A percentile compares a stretch with the other conserved stretches of the same genome.
These are phyloP conservation scores for Ictidomys tridecemlineatus DNA, from an alignment of 2,113 vertebrate species.

Conservation along the genomic window DNA sequence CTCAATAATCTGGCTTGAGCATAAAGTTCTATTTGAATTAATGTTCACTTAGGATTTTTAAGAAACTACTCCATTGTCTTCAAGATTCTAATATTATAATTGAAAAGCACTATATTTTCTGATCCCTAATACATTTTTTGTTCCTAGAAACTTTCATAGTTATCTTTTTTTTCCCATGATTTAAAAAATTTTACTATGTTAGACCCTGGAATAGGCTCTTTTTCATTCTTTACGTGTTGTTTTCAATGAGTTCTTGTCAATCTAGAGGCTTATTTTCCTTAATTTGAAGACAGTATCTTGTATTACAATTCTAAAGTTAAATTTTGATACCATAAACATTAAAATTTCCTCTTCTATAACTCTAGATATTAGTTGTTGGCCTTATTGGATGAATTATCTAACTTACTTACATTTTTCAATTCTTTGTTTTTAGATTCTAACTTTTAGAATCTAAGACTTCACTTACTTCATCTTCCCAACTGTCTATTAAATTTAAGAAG, in stretches of 20 bases:
- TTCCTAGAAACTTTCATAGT: not conserved
- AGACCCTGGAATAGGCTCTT: not conserved
- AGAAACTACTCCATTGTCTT: not conserved
- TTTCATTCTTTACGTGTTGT: not conserved
- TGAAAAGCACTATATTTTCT: not conserved
- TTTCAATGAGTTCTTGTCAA: not conserved
- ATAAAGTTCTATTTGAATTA: conserved; percentile 55
- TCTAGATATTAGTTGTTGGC: not conserved
- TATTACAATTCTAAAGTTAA: conserved; percentile 23
- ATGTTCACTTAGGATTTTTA: conserved; percentile 41
- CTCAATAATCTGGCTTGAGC: conserved; percentile 15
- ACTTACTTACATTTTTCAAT: not conserved
- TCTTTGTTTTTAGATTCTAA: conserved; percentile 14
- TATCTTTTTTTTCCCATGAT: not conserved
- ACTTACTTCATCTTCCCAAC: conserved; percentile 37
- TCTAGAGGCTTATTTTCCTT: not conserved
- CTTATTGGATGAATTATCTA: not conserved
- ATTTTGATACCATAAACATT: conserved; percentile 41
- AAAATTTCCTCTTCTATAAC: conserved; percentile 3
- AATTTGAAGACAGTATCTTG: not conserved
- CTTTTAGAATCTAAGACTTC: not conserved
- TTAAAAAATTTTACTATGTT: conserved; percentile 15
- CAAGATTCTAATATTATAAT: not conserved
- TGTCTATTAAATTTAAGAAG: conserved; percentile 1
- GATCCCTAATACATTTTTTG: not conserved